Percentiles rank a stretch among this genome's conserved stretches.
These are phyloP conservation scores for Chironomus riparius DNA, from an alignment of 2,888 invertebrate genomes.

Conservation along the genomic window DNA sequence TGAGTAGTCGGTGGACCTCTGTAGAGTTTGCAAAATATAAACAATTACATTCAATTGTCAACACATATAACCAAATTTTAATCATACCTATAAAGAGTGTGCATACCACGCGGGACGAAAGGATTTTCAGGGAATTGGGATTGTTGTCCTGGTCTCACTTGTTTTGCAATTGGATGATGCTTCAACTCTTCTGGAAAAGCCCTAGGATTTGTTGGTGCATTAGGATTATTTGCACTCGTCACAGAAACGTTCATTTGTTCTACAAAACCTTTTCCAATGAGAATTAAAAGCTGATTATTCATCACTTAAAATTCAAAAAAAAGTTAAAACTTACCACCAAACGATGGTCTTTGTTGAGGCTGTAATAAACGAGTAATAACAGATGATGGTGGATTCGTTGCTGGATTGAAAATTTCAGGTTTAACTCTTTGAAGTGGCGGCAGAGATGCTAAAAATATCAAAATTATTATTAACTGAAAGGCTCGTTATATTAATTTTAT, in stretches of 20 bases:
- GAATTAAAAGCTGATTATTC: no score
- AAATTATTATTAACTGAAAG: no score
- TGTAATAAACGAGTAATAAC: slow-evolving; percentile 56
- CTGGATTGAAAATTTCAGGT: slow-evolving; percentile 11
- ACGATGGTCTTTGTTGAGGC: slow-evolving; percentile 26
- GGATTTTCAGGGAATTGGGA: slow-evolving; percentile 7
- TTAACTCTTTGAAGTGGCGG: no score
- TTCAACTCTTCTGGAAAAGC: neutral
- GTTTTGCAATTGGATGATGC: neutral
- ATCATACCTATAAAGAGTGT: slow-evolving; percentile 14
- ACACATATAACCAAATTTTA: no score
- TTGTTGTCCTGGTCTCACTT: neutral
- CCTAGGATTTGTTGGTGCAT: neutral
- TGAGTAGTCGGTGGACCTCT: neutral
- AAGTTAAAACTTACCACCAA: neutral
- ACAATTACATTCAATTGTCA: neutral
- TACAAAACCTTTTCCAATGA: no score
- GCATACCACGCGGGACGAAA: slow-evolving; percentile 9
- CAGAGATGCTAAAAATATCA: no score
- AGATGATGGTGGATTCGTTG: slow-evolving; percentile 42
- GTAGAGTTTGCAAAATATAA: neutral
- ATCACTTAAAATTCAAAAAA: neutral
- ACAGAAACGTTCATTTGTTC: neutral
- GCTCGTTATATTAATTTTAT: no score
- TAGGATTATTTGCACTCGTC: neutral